A percentile compares a stretch with the other conserved stretches of the same genome.
Evolutionary conservation across 2,113 vertebrate species (phyloP).

Genomic region (Zosterops borbonicus): DNA sequence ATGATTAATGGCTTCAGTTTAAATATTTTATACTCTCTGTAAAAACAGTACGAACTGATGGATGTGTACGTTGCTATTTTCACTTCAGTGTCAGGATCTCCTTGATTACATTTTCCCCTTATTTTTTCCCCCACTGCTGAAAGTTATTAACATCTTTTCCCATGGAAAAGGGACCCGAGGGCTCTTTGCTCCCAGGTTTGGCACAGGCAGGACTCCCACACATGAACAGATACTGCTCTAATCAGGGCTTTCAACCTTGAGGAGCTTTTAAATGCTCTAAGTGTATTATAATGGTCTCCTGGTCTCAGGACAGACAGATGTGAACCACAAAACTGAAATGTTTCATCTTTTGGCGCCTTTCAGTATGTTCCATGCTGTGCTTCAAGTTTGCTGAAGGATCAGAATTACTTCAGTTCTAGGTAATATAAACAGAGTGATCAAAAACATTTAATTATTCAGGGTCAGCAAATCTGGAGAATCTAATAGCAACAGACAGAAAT

Average conservation of each 20-base stretch:
- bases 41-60: conserved; percentile 59
- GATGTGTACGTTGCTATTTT: conserved; percentile 44
- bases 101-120: conserved; percentile 25
- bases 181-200: neutral
- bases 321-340: conserved; percentile 69
- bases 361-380: conserved; percentile 68
- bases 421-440: conserved; percentile 69
- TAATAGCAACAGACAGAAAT: conserved; percentile 60
- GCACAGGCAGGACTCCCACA: neutral
- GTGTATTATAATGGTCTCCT: conserved; percentile 67
- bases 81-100: neutral
- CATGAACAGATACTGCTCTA: conserved; percentile 44
- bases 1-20: conserved; percentile 61
- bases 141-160: neutral
- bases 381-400: conserved; percentile 70
- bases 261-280: conserved; percentile 64
- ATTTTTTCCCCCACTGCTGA: neutral
- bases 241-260: conserved; percentile 61
- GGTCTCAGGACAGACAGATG: conserved; percentile 68
- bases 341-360: conserved; percentile 71
- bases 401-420: conserved; percentile 70
- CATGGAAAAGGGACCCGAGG: neutral
- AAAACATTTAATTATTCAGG: conserved; percentile 63
- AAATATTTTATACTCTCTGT: conserved; percentile 68
- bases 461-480: conserved; percentile 53